Evolutionary conservation across 2,797 vertebrate species (phyloP).

Genomic region (Clamator glandarius): DNA sequence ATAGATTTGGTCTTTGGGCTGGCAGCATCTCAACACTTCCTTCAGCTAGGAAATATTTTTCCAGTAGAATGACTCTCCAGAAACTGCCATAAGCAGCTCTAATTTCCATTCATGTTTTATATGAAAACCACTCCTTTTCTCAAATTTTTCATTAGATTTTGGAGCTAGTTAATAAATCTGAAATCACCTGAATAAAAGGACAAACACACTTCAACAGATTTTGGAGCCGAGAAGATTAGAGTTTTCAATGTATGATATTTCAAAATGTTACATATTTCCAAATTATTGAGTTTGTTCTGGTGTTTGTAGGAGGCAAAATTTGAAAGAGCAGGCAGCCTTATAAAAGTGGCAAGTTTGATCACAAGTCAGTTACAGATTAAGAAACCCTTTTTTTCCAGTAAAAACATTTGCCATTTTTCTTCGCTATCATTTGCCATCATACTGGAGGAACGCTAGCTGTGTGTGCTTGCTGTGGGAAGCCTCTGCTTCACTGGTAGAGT

Average conservation of each 20-base stretch:
- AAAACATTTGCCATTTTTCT: background rate
- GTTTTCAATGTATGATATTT: background rate
- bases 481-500: background rate
- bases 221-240: background rate
- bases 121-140: background rate
- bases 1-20: background rate
- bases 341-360: background rate
- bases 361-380: background rate
- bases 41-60: background rate
- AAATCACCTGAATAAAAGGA: background rate
- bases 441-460: background rate
- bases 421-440: rapidly evolving
- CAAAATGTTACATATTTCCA: background rate
- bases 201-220: background rate
- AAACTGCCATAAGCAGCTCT: background rate
- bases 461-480: rapidly evolving
- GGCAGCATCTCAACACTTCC: background rate
- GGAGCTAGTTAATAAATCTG: background rate
- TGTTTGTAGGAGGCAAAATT: background rate
- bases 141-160: background rate
- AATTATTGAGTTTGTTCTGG: background rate
- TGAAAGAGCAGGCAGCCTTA: background rate
- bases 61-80: background rate
- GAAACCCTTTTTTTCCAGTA: background rate
- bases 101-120: background rate